Conservation (phyloP, 2,113 vertebrate genomes). For the Raja brachyura region DNA sequence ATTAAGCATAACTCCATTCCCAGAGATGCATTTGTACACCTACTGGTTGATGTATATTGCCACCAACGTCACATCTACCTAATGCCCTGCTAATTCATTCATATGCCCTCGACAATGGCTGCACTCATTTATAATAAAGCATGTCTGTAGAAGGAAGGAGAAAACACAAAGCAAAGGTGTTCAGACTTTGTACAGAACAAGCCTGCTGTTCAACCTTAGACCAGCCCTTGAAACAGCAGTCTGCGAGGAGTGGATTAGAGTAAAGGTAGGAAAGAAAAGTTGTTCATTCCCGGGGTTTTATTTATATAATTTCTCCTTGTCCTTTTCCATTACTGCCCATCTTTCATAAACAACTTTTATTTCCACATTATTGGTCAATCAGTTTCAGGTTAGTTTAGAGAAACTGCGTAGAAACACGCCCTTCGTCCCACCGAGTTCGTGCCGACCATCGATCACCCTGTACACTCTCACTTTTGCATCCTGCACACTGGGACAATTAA, state of each 20-base stretch:
- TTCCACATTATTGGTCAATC: background rate
- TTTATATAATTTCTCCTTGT: background rate
- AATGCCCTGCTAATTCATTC: background rate
- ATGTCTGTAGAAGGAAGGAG: background rate
- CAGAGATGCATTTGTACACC: background rate
- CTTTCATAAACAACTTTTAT: background rate
- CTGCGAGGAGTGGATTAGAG: background rate
- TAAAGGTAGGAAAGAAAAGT: background rate
- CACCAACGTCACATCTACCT: background rate
- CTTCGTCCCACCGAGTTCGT: no score
- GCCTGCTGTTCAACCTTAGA: background rate
- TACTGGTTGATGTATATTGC: no score
- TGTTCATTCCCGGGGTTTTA: background rate
- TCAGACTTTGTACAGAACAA: background rate
- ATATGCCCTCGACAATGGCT: background rate
- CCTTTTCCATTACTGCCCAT: background rate
- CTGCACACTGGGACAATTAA: no score
- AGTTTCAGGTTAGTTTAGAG: no score
- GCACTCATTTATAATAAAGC: background rate
- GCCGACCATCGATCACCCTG: no score
- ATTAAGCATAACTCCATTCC: background rate
- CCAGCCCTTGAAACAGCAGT: background rate
- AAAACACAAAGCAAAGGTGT: background rate
- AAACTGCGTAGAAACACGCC: no score
- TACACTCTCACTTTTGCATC: no score